Percentiles rank a stretch among this genome's conserved stretches.
These are phyloP conservation scores for Phyllotis vaccarum DNA, from an alignment of 2,797 vertebrate species.

Conservation along the genomic window DNA sequence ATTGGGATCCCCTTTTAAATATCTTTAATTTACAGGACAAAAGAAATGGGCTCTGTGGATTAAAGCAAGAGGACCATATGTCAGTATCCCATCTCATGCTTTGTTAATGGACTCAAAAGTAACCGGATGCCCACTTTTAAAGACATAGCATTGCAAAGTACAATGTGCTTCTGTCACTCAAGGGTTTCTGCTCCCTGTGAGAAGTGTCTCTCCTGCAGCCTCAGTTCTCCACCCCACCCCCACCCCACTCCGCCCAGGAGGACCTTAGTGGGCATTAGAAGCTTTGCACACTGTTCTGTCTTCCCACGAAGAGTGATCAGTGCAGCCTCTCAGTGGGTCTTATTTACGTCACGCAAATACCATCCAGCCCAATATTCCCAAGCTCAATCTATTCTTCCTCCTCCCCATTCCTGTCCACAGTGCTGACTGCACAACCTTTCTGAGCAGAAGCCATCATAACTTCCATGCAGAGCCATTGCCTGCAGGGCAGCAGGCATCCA, in stretches of 20 bases:
- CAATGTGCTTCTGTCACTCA: rapidly evolving
- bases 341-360: not conserved
- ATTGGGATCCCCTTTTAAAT: not conserved
- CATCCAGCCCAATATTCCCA: not conserved
- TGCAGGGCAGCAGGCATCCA: rapidly evolving
- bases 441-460: not conserved
- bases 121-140: not conserved
- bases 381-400: not conserved
- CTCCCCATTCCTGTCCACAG: not conserved
- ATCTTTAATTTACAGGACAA: not conserved
- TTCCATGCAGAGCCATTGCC: not conserved
- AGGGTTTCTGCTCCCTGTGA: not conserved
- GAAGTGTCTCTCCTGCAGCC: not conserved
- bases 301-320: not conserved
- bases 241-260: too few species aligned
- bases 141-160: not conserved
- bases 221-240: not conserved
- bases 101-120: not conserved
- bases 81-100: not conserved
- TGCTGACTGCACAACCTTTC: not conserved
- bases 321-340: not conserved
- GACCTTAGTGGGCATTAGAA: too few species aligned
- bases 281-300: too few species aligned
- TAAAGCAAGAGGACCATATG: not conserved
- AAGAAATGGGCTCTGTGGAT: not conserved